Conservation (phyloP, 2,797 vertebrate genomes). For the Megalops cyprinoides region DNA sequence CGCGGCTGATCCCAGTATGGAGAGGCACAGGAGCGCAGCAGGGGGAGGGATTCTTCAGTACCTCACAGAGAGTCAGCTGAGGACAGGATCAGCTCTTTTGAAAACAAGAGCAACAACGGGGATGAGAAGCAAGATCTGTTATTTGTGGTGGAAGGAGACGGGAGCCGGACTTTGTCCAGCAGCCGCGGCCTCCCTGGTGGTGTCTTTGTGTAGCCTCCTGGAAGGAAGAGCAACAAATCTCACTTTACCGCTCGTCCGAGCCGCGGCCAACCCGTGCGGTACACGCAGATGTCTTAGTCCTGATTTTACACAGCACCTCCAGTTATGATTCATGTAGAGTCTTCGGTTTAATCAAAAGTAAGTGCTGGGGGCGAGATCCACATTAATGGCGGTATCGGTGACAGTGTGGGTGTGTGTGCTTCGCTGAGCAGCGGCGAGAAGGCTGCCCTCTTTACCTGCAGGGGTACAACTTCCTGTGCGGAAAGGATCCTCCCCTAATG, state of each 20-base stretch:
- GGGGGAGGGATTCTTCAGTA: background rate
- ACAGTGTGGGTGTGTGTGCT: background rate
- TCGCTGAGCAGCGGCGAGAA: background rate
- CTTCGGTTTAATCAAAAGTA: background rate
- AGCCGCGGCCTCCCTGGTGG: background rate
- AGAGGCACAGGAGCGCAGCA: too few relatives aligned
- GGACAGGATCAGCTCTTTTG: conserved; percentile 36
- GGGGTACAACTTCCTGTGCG: conserved; percentile 1
- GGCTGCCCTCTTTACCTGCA: background rate
- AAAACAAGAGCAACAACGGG: conserved; percentile 32
- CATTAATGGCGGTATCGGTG: background rate
- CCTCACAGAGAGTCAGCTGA: conserved; percentile 1
- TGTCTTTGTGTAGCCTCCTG: background rate
- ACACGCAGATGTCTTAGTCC: background rate
- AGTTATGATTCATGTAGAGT: background rate
- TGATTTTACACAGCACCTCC: too few relatives aligned
- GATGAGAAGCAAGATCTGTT: conserved; percentile 24
- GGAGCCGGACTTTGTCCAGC: conserved; percentile 36
- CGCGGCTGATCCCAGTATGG: background rate
- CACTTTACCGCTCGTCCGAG: background rate
- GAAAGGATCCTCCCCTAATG: background rate
- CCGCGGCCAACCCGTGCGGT: too few relatives aligned
- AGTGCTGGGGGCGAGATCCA: background rate
- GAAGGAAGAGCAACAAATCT: background rate
- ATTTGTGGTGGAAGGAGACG: conserved; percentile 38